Percentiles rank a stretch among this genome's conserved stretches.
Conservation (phyloP, 2,888 invertebrate species). For the Podabrus alpinus region DNA sequence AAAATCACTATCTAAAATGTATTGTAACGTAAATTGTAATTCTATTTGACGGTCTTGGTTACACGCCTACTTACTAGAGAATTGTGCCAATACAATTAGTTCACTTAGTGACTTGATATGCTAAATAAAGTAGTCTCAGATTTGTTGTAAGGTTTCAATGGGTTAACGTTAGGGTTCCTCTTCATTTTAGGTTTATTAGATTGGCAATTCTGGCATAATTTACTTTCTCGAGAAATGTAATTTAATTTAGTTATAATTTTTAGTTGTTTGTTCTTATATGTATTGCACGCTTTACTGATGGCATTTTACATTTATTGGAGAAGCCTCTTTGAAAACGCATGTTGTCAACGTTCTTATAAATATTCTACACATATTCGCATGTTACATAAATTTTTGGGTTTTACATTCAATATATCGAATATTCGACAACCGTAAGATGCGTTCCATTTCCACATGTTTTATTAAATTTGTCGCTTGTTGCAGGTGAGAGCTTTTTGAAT, state of each 20-base stretch:
- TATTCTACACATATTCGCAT: conserved; percentile 23
- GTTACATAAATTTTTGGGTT: conserved; percentile 27
- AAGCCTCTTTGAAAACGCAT: conserved; percentile 4
- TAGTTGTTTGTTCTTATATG: neutral
- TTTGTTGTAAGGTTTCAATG: conserved; percentile 37
- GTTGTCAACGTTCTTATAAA: conserved; percentile 16
- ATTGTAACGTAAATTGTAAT: conserved; percentile 51
- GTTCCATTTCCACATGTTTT: conserved; percentile 36
- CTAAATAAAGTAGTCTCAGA: conserved; percentile 51
- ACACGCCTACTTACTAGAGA: conserved; percentile 49
- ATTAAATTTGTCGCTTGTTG: conserved; percentile 42
- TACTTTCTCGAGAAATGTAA: neutral
- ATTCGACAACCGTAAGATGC: conserved; percentile 31
- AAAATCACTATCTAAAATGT: conserved; percentile 18
- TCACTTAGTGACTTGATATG: conserved; percentile 52
- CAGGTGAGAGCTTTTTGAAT: conserved; percentile 42
- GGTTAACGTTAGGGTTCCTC: conserved; percentile 22
- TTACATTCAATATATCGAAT: conserved; percentile 35
- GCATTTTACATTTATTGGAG: conserved; percentile 7
- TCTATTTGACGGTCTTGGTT: conserved; percentile 51
- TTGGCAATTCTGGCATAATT: neutral
- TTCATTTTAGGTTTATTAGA: conserved; percentile 27
- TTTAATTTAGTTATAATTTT: neutral
- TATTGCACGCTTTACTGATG: conserved; percentile 5
- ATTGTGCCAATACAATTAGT: conserved; percentile 53